phyloP scores from a whole-genome alignment of 2,113 vertebrate genomes.

The Zosterops pallidus region DNA sequence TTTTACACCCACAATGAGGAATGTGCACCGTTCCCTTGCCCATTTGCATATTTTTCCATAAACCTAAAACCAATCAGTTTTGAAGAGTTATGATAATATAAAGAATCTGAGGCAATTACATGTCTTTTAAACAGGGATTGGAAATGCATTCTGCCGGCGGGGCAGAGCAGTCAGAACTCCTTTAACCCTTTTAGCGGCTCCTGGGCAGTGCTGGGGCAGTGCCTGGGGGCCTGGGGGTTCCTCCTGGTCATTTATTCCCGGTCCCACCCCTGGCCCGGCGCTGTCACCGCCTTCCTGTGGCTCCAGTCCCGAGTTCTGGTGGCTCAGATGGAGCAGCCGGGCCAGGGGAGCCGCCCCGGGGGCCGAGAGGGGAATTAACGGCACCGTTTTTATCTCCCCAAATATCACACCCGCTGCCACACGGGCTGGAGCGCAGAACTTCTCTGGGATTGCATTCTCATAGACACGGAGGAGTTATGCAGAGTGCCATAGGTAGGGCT shows the following conservation, averaged over 20 bases:
- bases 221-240: not conserved
- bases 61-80: constrained; percentile 84
- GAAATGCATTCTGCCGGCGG: constrained; percentile 61
- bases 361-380: not conserved
- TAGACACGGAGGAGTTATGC: constrained; percentile 29
- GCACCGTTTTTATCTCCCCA: not conserved
- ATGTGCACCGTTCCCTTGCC: constrained; percentile 42
- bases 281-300: not conserved
- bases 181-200: constrained; percentile 68
- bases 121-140: constrained; percentile 78
- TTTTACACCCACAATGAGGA: constrained; percentile 73
- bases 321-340: accelerated
- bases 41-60: constrained; percentile 84
- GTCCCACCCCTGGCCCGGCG: not conserved
- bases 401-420: not conserved
- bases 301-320: accelerated
- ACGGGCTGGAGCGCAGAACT: not conserved
- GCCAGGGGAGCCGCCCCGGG: not conserved
- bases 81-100: constrained; percentile 84
- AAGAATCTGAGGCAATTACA: constrained; percentile 80
- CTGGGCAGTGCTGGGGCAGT: not conserved
- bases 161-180: constrained; percentile 61
- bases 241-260: not conserved
- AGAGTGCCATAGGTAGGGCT: not conserved
- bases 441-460: not conserved